phyloP scores from a whole-genome alignment of 2,797 vertebrate genomes.

The Emydoidea blandingii region DNA sequence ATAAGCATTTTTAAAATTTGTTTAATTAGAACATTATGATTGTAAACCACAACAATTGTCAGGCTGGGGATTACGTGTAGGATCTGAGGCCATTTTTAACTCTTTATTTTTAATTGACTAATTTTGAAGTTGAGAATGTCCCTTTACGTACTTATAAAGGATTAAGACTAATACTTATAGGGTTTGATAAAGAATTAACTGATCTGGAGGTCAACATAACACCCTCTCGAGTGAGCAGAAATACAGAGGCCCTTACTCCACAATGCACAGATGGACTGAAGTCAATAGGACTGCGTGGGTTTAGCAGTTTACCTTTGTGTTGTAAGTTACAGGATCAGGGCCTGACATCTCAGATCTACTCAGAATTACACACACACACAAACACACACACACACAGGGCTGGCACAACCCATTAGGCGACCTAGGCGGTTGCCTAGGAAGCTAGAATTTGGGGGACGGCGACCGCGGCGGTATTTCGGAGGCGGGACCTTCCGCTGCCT shows the following conservation, averaged over 20 bases:
- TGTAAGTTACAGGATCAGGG: not conserved
- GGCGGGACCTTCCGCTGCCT: no score
- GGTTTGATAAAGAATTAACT: not conserved
- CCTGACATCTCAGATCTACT: rapidly evolving
- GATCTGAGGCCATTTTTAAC: constrained; percentile 41
- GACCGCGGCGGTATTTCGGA: no score
- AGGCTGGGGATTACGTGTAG: not conserved
- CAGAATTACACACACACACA: rapidly evolving
- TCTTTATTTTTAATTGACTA: not conserved
- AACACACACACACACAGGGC: not conserved
- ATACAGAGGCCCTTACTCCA: not conserved
- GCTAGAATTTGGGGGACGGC: no score
- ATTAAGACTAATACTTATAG: not conserved
- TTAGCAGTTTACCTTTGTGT: not conserved
- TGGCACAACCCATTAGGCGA: no score
- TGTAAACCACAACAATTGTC: not conserved
- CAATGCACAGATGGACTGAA: not conserved
- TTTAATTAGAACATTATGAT: not conserved
- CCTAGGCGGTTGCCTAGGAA: no score
- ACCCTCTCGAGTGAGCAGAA: rapidly evolving
- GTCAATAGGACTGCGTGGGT: not conserved
- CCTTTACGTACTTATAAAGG: not conserved
- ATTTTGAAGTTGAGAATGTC: not conserved
- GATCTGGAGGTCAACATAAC: not conserved
- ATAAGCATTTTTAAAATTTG: constrained; percentile 25